Evolutionary conservation across 2,888 invertebrate species (phyloP).

Genomic region (Drosophila nr. medialis): DNA sequence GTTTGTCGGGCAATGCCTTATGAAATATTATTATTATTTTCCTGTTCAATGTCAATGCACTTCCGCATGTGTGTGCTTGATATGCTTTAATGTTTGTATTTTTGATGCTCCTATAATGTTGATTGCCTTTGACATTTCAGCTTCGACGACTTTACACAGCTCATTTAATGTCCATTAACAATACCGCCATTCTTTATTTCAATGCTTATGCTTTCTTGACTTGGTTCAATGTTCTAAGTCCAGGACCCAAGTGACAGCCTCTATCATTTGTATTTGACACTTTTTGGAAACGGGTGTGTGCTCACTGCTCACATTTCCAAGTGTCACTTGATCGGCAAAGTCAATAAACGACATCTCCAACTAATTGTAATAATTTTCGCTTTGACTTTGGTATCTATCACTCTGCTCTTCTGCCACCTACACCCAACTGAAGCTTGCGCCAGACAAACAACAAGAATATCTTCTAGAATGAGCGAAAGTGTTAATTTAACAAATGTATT

Average conservation of each 20-base stretch:
- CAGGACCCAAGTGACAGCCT: constrained; percentile 10
- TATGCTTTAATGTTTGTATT: constrained; percentile 1
- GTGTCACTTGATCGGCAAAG: constrained; percentile 64
- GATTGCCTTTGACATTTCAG: constrained; percentile 52
- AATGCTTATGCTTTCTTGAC: constrained; percentile 24
- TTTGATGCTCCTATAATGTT: constrained; percentile 32
- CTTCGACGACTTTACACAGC: constrained; percentile 51
- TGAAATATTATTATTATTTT: constrained; percentile 32
- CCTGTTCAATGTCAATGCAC: constrained; percentile 63
- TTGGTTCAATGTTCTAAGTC: constrained; percentile 42
- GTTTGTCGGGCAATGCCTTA: neutral
- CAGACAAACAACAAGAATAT: constrained; percentile 44
- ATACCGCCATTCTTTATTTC: constrained; percentile 32
- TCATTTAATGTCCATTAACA: constrained; percentile 51
- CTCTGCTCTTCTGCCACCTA: neutral
- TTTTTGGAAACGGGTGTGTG: constrained; percentile 9
- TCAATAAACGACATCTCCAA: constrained; percentile 63
- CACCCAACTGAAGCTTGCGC: constrained; percentile 29
- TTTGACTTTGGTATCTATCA: constrained; percentile 35
- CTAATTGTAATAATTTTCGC: constrained; percentile 75
- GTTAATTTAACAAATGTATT: constrained; percentile 73
- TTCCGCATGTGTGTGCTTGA: constrained; percentile 47
- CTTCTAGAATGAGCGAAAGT: constrained; percentile 52
- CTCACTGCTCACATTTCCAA: constrained; percentile 61
- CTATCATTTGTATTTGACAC: constrained; percentile 37